Conservation (phyloP, 2,113 vertebrate genomes). For the Zonotrichia leucophrys region DNA sequence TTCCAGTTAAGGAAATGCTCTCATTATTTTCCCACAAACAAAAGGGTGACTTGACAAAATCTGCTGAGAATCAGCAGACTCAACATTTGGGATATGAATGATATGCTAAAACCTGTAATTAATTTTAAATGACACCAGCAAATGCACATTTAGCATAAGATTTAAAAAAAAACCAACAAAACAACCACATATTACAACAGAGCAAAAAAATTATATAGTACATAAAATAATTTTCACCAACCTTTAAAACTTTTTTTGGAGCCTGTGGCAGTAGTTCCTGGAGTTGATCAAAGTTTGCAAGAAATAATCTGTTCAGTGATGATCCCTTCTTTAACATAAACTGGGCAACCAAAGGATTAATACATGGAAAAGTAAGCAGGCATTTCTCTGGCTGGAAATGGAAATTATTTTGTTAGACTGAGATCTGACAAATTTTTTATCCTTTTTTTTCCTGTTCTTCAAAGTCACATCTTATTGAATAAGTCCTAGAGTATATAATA, state of each 20-base stretch:
- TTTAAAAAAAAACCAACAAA: neutral
- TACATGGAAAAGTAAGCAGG: conserved; percentile 84
- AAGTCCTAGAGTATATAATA: neutral
- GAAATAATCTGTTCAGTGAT: conserved; percentile 80
- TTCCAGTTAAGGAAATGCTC: neutral
- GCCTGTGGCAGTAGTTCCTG: conserved; percentile 84
- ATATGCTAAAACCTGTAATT: neutral
- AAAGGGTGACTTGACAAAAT: neutral
- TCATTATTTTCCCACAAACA: neutral
- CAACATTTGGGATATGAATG: neutral
- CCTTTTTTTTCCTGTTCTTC: neutral
- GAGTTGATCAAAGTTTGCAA: conserved; percentile 80
- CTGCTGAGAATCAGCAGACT: neutral
- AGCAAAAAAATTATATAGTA: neutral
- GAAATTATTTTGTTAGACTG: conserved; percentile 16
- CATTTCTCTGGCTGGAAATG: conserved; percentile 80
- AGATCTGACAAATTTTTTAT: neutral
- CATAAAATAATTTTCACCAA: conserved; percentile 42
- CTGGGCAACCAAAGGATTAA: conserved; percentile 89
- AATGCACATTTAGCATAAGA: neutral
- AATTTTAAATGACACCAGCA: neutral
- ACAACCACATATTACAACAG: neutral
- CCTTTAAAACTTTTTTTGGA: conserved; percentile 90
- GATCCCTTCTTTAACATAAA: conserved; percentile 83
- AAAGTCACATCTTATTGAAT: neutral